Conservation (phyloP, 2,797 vertebrate genomes). For the Acropternis orthonyx region DNA sequence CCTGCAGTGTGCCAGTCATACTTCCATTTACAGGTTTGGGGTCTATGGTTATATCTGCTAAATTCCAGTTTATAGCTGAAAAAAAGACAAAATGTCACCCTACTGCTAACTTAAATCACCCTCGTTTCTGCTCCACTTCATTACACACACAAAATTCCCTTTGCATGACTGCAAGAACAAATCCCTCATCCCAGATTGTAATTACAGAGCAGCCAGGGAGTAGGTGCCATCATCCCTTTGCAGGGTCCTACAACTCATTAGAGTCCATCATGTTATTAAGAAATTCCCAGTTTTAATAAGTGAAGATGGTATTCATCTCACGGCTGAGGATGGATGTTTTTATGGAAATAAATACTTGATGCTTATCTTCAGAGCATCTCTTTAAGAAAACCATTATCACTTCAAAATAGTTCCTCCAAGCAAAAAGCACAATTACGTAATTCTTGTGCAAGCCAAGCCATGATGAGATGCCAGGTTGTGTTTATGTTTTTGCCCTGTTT, state of each 20-base stretch:
- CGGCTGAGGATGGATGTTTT: constrained; percentile 31
- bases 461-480: background rate
- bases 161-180: background rate
- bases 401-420: constrained; percentile 46
- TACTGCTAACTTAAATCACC: background rate
- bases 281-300: constrained; percentile 47
- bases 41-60: background rate
- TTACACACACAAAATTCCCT: background rate
- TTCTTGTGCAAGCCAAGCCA: background rate
- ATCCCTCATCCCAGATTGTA: background rate
- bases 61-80: background rate
- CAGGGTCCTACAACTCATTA: constrained; percentile 43
- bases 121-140: background rate
- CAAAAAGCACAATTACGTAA: constrained; percentile 27
- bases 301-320: constrained; percentile 5
- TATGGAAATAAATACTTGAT: constrained; percentile 55
- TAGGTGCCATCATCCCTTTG: constrained; percentile 9
- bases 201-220: background rate
- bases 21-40: background rate
- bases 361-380: constrained; percentile 53
- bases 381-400: constrained; percentile 55
- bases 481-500: background rate
- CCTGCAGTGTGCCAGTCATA: background rate
- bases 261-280: constrained; percentile 1
- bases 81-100: background rate